Percentiles rank a stretch among this genome's conserved stretches.
These are phyloP conservation scores for Drosophila aff. DNA, from an alignment of 1,140 invertebrate genomes.

Conservation along the genomic window DNA sequence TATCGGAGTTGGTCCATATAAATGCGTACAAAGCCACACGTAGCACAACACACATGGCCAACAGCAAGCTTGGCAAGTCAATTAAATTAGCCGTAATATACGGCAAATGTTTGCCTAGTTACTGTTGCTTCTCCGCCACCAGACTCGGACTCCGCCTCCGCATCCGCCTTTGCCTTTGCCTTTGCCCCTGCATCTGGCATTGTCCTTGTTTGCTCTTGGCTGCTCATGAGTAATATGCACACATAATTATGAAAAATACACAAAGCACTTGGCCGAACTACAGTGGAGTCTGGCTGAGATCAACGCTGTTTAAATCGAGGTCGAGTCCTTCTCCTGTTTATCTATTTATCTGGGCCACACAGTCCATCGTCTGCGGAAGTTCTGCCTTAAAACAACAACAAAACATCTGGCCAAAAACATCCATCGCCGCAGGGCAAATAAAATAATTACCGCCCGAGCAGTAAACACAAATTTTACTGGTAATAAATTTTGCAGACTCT, in stretches of 20 bases:
- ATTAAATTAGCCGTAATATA: conserved; percentile 67
- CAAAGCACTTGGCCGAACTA: conserved; percentile 12
- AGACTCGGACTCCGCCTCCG: neutral
- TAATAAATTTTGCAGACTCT: conserved; percentile 48
- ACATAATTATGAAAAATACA: conserved; percentile 53
- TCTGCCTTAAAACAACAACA: conserved; percentile 52
- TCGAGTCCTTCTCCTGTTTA: conserved; percentile 3
- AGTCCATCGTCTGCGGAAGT: neutral
- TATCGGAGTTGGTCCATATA: neutral
- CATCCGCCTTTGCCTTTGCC: too few relatives aligned
- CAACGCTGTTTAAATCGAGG: conserved; percentile 1
- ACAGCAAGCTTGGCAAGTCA: conserved; percentile 40
- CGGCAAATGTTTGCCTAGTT: conserved; percentile 49
- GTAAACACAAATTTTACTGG: conserved; percentile 68
- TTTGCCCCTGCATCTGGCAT: conserved; percentile 10
- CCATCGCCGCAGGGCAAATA: conserved; percentile 42
- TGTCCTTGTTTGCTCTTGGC: conserved; percentile 32
- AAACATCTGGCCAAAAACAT: conserved; percentile 49
- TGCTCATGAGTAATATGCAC: conserved; percentile 48
- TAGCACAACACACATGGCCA: conserved; percentile 30
- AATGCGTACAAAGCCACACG: conserved; percentile 18
- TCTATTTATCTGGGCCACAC: neutral
- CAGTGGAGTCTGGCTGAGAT: conserved; percentile 20
- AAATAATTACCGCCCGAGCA: conserved; percentile 64
- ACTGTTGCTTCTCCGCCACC: conserved; percentile 5